These are phyloP conservation scores for Drosophila navojoa DNA, from an alignment of 1,140 invertebrate genomes.

Conservation along the genomic window DNA sequence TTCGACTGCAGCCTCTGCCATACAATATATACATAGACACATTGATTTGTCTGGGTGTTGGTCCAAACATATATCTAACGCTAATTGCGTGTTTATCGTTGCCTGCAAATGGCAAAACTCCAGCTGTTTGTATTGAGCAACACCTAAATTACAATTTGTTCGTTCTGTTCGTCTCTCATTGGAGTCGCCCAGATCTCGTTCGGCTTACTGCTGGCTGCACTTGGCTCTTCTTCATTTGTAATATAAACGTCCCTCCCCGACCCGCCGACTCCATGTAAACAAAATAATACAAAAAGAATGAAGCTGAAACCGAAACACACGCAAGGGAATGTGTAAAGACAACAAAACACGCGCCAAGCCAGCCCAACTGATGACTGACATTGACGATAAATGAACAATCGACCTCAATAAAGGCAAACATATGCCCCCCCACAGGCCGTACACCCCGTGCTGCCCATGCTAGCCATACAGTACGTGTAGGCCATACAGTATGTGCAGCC, in stretches of 20 bases:
- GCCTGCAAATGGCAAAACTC: constrained; percentile 18
- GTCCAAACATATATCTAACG: constrained; percentile 14
- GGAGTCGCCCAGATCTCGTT: background rate
- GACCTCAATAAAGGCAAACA: constrained; percentile 67
- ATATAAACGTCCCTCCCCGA: background rate
- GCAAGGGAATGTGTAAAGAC: constrained; percentile 70
- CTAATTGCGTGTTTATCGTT: constrained; percentile 37
- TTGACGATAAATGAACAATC: constrained; percentile 79
- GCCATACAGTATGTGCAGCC: too few species aligned
- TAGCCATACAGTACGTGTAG: too few species aligned
- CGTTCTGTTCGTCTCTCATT: background rate
- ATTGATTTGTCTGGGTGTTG: background rate
- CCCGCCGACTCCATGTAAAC: constrained; percentile 28
- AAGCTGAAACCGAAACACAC: background rate
- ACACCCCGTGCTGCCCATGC: too few species aligned
- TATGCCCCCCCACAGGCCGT: constrained; percentile 12
- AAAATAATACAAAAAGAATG: constrained; percentile 18
- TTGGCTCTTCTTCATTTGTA: constrained; percentile 12
- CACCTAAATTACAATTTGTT: constrained; percentile 12
- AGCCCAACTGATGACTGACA: constrained; percentile 74
- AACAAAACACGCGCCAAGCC: constrained; percentile 65
- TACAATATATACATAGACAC: too few species aligned
- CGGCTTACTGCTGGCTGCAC: background rate
- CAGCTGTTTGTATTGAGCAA: constrained; percentile 38
- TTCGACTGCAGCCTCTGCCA: background rate